Base-by-base conservation (phyloP, 2,113 vertebrate genomes). In the Bagarius yarrelli region DNA sequence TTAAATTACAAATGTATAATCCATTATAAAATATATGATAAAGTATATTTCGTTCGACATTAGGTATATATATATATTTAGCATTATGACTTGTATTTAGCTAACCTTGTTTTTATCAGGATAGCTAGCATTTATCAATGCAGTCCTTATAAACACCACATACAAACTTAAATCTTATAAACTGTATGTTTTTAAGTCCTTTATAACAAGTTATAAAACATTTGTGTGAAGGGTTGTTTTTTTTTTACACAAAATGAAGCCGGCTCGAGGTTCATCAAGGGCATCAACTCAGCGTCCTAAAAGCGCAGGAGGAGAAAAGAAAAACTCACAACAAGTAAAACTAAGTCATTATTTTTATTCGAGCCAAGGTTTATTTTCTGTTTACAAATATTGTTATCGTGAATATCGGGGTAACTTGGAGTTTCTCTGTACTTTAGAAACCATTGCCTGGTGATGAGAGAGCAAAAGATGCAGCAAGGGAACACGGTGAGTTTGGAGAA, bases 211-310 rank as follows among this genome's bases (percentile, higher is more conserved):
- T 5, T 36, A 1, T 36, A 1, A 19, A 0, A 18, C 15, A 60
- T 4, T 9, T 21, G 34, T 44, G 59, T 76, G 15, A 5, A 44
- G 8, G n/a, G 11, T 25, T 5, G 23, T 8, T 47, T 27, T 18
- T 25, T 27, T 71, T 4, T 14, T 57, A 36, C 30, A 67, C 14
- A 71, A 11, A 0, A 93, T 92, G 92, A 91, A 91, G 47, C 88
- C 91, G 5, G 66, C 53, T 0, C 87, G 91, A 83, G 91, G 86
- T 0, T 93, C 92, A 0, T 27, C 63, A 19, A 86, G 90, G 23
- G 67, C 82, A 16, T 63, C 89, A 0, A 84, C 88, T 1, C 84
- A 83, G 59, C 64, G 44, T 36, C 89, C 91, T 2, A 86, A 59
- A 25, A 0, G 15, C 2, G 86, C 83, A 66, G 76, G 57, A 2